Conservation (phyloP, 2,113 vertebrate genomes). For the Megaceryle maxima region DNA sequence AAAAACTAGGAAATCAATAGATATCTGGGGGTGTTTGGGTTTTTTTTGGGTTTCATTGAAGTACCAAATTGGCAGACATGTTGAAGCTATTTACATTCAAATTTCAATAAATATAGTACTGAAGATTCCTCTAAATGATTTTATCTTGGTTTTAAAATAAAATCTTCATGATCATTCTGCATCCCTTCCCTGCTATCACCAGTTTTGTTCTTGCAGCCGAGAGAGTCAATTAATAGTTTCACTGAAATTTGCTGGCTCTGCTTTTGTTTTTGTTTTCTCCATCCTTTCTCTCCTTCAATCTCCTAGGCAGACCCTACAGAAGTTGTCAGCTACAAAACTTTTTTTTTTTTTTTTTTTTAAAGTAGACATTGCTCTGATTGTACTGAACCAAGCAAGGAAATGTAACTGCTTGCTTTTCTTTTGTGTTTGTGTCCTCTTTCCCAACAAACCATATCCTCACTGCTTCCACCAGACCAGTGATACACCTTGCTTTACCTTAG, state of each 20-base stretch:
- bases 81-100: not conserved
- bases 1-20: not conserved
- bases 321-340: not conserved
- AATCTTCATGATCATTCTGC: not conserved
- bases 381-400: not conserved
- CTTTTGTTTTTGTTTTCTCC: not conserved
- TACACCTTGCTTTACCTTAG: not conserved
- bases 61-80: not conserved
- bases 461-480: not conserved
- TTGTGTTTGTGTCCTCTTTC: not conserved
- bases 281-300: not conserved
- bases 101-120: not conserved
- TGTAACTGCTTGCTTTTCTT: not conserved
- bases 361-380: not conserved
- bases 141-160: slow-evolving; percentile 29
- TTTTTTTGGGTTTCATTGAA: not conserved
- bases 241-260: not conserved
- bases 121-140: not conserved
- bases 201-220: slow-evolving; percentile 3
- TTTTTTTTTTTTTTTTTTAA: not conserved
- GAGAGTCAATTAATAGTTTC: slow-evolving; percentile 2
- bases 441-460: not conserved
- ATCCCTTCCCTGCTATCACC: slow-evolving; percentile 6
- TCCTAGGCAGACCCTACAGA: not conserved
- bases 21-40: not conserved